These are phyloP conservation scores for Ancistrus triradiatus DNA, from an alignment of 2,113 vertebrate genomes.

Conservation along the genomic window DNA sequence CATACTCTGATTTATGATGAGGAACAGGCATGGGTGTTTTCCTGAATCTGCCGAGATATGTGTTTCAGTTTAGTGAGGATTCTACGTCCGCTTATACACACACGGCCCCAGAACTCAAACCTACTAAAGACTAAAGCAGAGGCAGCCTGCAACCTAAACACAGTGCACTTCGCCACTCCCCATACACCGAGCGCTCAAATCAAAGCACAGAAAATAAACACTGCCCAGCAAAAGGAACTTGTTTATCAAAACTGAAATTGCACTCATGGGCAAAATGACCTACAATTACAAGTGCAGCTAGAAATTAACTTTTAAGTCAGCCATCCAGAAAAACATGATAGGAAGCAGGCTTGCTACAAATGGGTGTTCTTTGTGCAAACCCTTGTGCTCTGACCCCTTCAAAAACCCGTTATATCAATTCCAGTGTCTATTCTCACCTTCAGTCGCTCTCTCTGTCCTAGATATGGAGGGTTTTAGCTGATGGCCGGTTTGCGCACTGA, in stretches of 20 bases:
- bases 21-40: too few species aligned
- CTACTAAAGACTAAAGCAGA: constrained; percentile 1
- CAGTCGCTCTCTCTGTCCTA: constrained; percentile 8
- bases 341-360: constrained; percentile 61
- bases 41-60: too few species aligned
- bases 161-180: constrained; percentile 50
- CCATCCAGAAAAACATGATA: constrained; percentile 78
- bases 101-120: too few species aligned
- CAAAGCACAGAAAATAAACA: constrained; percentile 84
- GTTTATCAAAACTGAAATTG: constrained; percentile 77
- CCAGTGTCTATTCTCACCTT: background rate
- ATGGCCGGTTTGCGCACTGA: constrained; percentile 6
- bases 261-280: constrained; percentile 86
- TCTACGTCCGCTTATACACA: too few species aligned
- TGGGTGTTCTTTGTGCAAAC: constrained; percentile 53
- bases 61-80: too few species aligned
- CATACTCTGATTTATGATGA: too few species aligned
- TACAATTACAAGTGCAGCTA: constrained; percentile 87
- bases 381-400: constrained; percentile 22
- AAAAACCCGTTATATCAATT: background rate
- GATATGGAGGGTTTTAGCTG: constrained; percentile 19
- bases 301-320: constrained; percentile 82
- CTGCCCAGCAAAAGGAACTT: constrained; percentile 67
- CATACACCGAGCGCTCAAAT: constrained; percentile 75
- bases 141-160: constrained; percentile 8